Conservation (phyloP, 2,888 invertebrate genomes). For the Proisotoma minuta region DNA sequence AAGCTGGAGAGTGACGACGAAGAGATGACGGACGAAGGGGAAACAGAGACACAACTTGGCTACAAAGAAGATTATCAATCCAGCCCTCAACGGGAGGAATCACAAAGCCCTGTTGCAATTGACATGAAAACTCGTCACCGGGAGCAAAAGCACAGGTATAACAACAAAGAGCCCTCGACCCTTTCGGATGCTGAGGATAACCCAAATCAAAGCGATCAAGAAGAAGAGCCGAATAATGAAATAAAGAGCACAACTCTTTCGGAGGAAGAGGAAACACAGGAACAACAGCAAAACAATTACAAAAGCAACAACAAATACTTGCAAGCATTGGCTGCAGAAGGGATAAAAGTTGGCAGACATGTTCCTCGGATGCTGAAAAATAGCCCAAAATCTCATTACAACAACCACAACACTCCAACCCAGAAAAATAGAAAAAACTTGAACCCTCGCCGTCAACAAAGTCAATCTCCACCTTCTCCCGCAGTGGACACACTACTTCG, state of each 20-base stretch:
- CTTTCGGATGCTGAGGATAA: not conserved
- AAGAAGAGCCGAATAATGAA: not conserved
- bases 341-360: slow-evolving; percentile 39
- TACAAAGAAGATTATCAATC: slow-evolving; percentile 25
- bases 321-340: slow-evolving; percentile 40
- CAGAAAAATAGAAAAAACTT: slow-evolving; percentile 21
- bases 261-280: slow-evolving; percentile 25
- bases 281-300: slow-evolving; percentile 17
- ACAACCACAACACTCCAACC: slow-evolving; percentile 1
- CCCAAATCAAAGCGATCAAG: not conserved
- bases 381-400: slow-evolving; percentile 11
- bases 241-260: slow-evolving; percentile 20
- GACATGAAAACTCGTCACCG: slow-evolving; percentile 23
- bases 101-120: slow-evolving; percentile 26
- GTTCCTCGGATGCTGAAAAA: slow-evolving; percentile 40
- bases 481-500: slow-evolving; percentile 79
- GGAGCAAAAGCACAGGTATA: not conserved
- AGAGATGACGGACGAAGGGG: slow-evolving; percentile 25
- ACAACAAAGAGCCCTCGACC: not conserved
- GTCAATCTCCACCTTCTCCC: slow-evolving; percentile 26
- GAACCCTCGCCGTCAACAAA: slow-evolving; percentile 7
- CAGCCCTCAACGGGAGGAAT: slow-evolving; percentile 17
- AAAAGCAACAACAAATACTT: slow-evolving; percentile 40
- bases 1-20: slow-evolving; percentile 43
- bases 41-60: slow-evolving; percentile 17